phyloP scores from a whole-genome alignment of 2,888 invertebrate species.

The Eupeodes latifasciatus region DNA sequence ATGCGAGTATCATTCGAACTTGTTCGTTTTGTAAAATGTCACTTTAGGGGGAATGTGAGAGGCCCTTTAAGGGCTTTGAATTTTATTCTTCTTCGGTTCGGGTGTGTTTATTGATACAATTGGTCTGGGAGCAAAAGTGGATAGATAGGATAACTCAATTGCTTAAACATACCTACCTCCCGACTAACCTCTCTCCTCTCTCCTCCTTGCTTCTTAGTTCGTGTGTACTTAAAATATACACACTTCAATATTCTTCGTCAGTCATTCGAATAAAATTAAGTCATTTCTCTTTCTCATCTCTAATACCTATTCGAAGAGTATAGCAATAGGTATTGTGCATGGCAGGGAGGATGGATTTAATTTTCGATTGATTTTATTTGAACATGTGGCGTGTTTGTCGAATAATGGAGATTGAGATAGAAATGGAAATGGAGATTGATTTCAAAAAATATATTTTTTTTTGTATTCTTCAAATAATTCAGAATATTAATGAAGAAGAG shows the following conservation, averaged over 20 bases:
- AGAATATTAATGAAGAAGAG: slow-evolving; percentile 7
- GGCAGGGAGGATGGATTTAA: slow-evolving; percentile 9
- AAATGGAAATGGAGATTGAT: slow-evolving; percentile 8
- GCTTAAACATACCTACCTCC: slow-evolving; percentile 7
- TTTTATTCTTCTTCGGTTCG: slow-evolving; percentile 48
- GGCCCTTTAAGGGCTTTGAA: slow-evolving; percentile 33
- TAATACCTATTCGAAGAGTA: background rate
- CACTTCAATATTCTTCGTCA: slow-evolving; percentile 57
- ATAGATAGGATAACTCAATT: slow-evolving; percentile 25
- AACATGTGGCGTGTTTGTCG: slow-evolving; percentile 23
- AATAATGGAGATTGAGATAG: background rate
- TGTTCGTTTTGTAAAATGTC: slow-evolving; percentile 69
- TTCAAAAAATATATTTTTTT: background rate
- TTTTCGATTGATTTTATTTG: slow-evolving; percentile 37
- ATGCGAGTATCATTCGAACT: slow-evolving; percentile 18
- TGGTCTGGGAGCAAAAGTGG: slow-evolving; percentile 37
- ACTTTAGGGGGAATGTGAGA: slow-evolving; percentile 57
- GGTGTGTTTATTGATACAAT: slow-evolving; percentile 62
- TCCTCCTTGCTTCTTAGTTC: background rate
- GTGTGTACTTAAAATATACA: slow-evolving; percentile 41
- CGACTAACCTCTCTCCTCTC: background rate
- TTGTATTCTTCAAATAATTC: background rate
- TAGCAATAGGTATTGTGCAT: background rate
- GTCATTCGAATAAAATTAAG: slow-evolving; percentile 70
- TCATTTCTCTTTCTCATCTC: slow-evolving; percentile 39